Percentiles rank a stretch among this genome's conserved stretches.
phyloP scores from a whole-genome alignment of 1,140 invertebrate genomes.

The Cherax destructor region DNA sequence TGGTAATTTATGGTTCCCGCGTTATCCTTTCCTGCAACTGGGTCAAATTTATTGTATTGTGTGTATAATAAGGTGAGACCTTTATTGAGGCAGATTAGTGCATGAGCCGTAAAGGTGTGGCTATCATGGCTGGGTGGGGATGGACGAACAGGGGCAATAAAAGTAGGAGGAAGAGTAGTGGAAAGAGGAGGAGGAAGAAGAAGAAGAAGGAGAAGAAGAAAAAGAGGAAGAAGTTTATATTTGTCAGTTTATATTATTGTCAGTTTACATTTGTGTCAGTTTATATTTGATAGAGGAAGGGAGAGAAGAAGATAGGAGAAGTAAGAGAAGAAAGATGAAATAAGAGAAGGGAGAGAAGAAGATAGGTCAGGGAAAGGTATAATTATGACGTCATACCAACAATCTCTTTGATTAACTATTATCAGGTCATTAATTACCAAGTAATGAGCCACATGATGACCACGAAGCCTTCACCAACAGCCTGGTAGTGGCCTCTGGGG shows the following conservation, averaged over 20 bases:
- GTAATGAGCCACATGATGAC: constrained; percentile 34
- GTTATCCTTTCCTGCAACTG: background rate
- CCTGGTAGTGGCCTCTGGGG: background rate
- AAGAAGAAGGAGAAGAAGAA: background rate
- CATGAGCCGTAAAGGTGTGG: background rate
- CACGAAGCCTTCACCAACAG: background rate
- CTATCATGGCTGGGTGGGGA: background rate
- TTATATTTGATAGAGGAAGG: no score
- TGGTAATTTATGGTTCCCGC: background rate
- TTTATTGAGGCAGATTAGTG: background rate
- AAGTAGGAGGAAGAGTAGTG: no score
- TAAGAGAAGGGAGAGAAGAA: no score
- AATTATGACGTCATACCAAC: constrained; percentile 35
- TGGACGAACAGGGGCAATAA: background rate
- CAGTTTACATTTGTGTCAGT: no score
- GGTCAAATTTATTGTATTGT: background rate
- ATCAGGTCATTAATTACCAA: constrained; percentile 52
- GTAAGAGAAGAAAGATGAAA: no score
- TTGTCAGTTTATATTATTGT: no score
- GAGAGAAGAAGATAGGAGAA: no score
- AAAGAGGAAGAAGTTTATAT: background rate
- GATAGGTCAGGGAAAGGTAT: background rate
- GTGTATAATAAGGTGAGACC: background rate
- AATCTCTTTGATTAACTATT: constrained; percentile 29
- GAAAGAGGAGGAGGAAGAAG: background rate